phyloP scores from a whole-genome alignment of 1,140 invertebrate species.

The Drosophila ercepeae region DNA sequence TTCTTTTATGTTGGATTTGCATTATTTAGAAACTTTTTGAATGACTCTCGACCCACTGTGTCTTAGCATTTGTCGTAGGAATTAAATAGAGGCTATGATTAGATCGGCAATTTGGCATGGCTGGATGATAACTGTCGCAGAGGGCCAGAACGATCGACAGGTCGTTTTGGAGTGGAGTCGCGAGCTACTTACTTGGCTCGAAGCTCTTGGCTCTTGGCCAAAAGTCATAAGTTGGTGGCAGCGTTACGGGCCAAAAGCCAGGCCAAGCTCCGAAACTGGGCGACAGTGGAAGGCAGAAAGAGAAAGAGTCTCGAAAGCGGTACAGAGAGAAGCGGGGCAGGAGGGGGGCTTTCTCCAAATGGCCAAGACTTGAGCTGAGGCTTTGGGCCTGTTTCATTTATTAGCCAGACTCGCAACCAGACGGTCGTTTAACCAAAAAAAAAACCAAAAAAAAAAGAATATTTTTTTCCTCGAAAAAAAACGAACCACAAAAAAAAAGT shows the following conservation, averaged over 20 bases:
- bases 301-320: neutral
- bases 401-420: slow-evolving; percentile 58
- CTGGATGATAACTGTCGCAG: slow-evolving; percentile 79
- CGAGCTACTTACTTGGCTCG: neutral
- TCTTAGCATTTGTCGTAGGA: neutral
- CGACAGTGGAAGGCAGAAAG: neutral
- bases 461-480: neutral
- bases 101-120: slow-evolving; percentile 79
- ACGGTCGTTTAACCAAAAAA: slow-evolving; percentile 44
- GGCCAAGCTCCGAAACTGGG: slow-evolving; percentile 49
- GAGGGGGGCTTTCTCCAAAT: slow-evolving; percentile 49
- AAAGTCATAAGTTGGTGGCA: neutral
- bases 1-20: neutral
- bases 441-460: neutral
- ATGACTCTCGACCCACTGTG: slow-evolving; percentile 18
- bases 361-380: slow-evolving; percentile 3
- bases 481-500: neutral
- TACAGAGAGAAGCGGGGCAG: neutral
- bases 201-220: neutral
- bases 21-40: neutral
- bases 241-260: slow-evolving; percentile 67
- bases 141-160: slow-evolving; percentile 54
- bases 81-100: slow-evolving; percentile 53
- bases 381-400: slow-evolving; percentile 59
- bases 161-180: neutral